Base-by-base conservation (phyloP, 2,888 invertebrate species). In the Galerucella pusilla region DNA sequence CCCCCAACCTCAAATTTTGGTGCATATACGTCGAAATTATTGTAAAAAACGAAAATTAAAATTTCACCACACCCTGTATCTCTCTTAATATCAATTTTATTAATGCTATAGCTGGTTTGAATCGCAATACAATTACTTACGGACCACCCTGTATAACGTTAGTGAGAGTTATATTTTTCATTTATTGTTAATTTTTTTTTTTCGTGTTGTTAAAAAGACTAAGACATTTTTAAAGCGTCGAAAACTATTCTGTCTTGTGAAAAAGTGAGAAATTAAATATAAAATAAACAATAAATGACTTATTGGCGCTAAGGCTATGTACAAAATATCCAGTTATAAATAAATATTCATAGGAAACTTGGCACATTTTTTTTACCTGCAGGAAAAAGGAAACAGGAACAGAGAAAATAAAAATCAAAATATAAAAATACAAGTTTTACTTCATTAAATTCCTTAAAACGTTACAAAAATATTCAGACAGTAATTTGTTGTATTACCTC, bases 251-350 rank as follows among this genome's bases (percentile, higher is more conserved):
- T 65, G 66, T 74, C 67, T 72, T 49, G 68, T 64, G 71, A 78
- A 84, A 42, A 81, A 85, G 85, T 85, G 85, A 85, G 84, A 85
- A 79, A 82, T 82, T 82, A 83, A 42, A 42, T 81, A 81, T 77
- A n/a, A 63, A 63, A 49, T 78, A 78, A 81, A 79, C 67, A 78
- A 81, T 79, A 81, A 81, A 74, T 80, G 78, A 79, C 61, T 69
- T 75, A 75, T 68, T 78, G 78, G 78, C 76, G 77, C 74, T 82
- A 83, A 83, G 82, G 81, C 81, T 83, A 83, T 85, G 85, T 85
- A 84, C 84, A 85, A 85, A 84, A 76, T 83, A 84, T 84, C 83
- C 82, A 82, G 80, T 66, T 71, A 84, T 84, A 85, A 20, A 85
- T 84, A 84, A 84, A 85, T 61, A 70, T 70, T 70, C 70, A 35